Evolutionary conservation across 1,140 invertebrate species (phyloP).

Genomic region (Conus ventricosus): DNA sequence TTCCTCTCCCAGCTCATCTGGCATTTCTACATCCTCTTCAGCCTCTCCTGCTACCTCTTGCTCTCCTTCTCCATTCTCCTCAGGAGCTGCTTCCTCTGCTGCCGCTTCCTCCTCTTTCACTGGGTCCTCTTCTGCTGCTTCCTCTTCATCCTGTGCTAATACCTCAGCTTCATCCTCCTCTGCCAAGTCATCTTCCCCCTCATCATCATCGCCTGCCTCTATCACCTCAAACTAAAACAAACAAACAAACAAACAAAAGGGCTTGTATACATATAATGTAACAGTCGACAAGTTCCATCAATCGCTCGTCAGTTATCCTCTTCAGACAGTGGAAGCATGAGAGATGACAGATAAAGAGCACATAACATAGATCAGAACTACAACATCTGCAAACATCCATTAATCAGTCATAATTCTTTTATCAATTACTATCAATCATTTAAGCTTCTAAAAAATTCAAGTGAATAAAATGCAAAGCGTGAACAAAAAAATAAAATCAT

Average conservation of each 20-base stretch:
- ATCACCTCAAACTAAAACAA: conserved; percentile 33
- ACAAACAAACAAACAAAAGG: not conserved
- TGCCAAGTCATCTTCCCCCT: conserved; percentile 52
- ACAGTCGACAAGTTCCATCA: not conserved
- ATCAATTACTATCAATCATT: too few species aligned
- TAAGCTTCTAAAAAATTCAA: too few species aligned
- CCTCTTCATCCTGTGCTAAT: conserved; percentile 54
- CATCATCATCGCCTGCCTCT: conserved; percentile 55
- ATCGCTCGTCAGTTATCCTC: too few species aligned
- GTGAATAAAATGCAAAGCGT: too few species aligned
- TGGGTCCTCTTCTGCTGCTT: not conserved
- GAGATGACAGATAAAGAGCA: too few species aligned
- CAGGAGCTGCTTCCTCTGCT: conserved; percentile 59
- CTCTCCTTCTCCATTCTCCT: conserved; percentile 46
- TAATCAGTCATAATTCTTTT: too few species aligned
- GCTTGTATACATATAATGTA: not conserved
- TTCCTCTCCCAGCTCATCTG: conserved; percentile 50
- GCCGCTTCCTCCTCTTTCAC: not conserved
- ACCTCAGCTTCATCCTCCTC: conserved; percentile 43
- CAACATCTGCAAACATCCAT: too few species aligned
- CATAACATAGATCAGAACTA: too few species aligned
- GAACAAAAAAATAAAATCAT: not conserved
- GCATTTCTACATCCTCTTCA: conserved; percentile 51
- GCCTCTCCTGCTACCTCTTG: conserved; percentile 36
- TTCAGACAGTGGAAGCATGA: too few species aligned